Conservation (phyloP, 1,140 invertebrate species). For the Leptopilina clavipes region DNA sequence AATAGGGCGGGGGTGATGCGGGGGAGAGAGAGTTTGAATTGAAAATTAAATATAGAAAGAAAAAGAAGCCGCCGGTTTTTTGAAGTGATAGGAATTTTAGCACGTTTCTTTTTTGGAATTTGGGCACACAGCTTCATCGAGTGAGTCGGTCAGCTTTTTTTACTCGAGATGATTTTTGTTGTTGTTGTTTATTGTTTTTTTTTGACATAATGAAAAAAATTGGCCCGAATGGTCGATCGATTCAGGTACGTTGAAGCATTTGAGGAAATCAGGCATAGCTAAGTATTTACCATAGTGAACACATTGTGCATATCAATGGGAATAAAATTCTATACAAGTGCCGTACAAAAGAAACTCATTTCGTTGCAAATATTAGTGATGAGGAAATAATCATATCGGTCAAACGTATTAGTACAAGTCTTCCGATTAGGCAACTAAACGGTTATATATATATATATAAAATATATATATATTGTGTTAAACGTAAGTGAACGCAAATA, state of each 20-base stretch:
- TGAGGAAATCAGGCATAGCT: constrained; percentile 75
- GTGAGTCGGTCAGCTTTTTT: constrained; percentile 28
- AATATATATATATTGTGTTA: constrained; percentile 54
- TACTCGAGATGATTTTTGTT: constrained; percentile 57
- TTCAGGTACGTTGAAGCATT: constrained; percentile 74
- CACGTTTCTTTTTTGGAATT: constrained; percentile 26
- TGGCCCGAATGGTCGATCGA: constrained; percentile 74
- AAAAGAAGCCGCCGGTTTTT: background rate
- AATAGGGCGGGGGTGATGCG: too few relatives aligned
- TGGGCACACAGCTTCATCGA: constrained; percentile 27
- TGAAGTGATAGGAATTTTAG: constrained; percentile 6
- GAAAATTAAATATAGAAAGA: background rate
- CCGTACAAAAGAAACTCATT: constrained; percentile 81
- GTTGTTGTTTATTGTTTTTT: constrained; percentile 48
- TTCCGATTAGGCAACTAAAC: constrained; percentile 68
- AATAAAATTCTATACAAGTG: constrained; percentile 81
- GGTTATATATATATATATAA: constrained; percentile 43
- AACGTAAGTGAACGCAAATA: constrained; percentile 68
- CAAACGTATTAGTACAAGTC: constrained; percentile 66
- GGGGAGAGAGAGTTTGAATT: background rate
- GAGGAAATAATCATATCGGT: constrained; percentile 71
- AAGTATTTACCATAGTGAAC: constrained; percentile 75
- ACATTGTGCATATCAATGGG: constrained; percentile 76
- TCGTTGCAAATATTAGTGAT: constrained; percentile 74
- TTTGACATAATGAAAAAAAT: constrained; percentile 57